These are phyloP conservation scores for Aphis craccivora DNA, from an alignment of 1,140 invertebrate genomes.

Conservation along the genomic window DNA sequence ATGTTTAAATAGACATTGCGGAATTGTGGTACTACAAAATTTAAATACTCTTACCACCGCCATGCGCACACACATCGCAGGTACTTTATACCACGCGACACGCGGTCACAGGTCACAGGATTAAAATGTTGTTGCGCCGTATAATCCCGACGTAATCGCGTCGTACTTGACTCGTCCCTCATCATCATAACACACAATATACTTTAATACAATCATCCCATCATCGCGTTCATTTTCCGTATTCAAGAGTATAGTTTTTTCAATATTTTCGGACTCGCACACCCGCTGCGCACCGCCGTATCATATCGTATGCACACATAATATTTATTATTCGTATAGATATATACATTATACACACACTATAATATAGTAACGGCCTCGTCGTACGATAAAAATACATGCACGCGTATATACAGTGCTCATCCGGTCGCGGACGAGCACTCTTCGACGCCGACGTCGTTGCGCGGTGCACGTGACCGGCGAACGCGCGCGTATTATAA, in stretches of 20 bases:
- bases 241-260: background rate
- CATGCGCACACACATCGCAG: too few species aligned
- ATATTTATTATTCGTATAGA: background rate
- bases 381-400: background rate
- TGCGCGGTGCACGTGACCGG: background rate
- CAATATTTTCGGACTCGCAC: background rate
- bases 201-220: background rate
- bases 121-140: background rate
- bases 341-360: background rate
- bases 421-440: slow-evolving; percentile 38
- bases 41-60: too few species aligned
- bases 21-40: too few species aligned
- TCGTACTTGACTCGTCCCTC: background rate
- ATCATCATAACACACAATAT: too few species aligned
- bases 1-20: too few species aligned
- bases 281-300: background rate
- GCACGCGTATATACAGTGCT: background rate
- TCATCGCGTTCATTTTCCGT: background rate
- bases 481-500: background rate
- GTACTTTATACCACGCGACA: background rate
- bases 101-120: background rate
- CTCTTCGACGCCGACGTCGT: background rate
- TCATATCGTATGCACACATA: background rate
- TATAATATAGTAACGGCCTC: background rate
- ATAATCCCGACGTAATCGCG: background rate